A percentile compares a stretch with the other conserved stretches of the same genome.
phyloP scores from a whole-genome alignment of 1,140 invertebrate species.

The Hylyphantes graminicola region DNA sequence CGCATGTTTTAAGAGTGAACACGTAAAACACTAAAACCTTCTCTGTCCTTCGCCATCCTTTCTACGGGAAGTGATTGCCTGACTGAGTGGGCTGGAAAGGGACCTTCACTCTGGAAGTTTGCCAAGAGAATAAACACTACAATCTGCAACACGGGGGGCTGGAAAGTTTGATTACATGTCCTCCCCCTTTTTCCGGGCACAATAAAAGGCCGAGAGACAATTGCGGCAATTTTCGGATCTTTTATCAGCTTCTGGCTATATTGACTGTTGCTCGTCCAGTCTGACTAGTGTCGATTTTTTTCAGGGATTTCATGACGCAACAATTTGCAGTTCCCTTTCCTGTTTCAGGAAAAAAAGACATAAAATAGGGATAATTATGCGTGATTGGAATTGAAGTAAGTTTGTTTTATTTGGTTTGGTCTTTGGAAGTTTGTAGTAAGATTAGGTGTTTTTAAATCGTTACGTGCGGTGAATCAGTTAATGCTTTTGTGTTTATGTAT shows the following conservation, averaged over 20 bases:
- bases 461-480: too few relatives aligned
- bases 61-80: slow-evolving; percentile 21
- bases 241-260: neutral
- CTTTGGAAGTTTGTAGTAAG: too few relatives aligned
- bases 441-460: too few relatives aligned
- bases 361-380: too few relatives aligned
- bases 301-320: slow-evolving; percentile 30
- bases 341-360: neutral
- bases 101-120: slow-evolving; percentile 7
- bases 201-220: slow-evolving; percentile 46
- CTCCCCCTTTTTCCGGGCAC: neutral
- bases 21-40: too few relatives aligned
- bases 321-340: slow-evolving; percentile 6
- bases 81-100: slow-evolving; percentile 21
- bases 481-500: too few relatives aligned
- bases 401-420: too few relatives aligned
- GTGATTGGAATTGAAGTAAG: too few relatives aligned
- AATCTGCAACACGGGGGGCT: slow-evolving; percentile 5
- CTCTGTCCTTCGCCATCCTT: too few relatives aligned
- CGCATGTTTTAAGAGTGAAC: too few relatives aligned
- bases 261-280: slow-evolving; percentile 12
- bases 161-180: slow-evolving; percentile 33
- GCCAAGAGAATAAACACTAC: slow-evolving; percentile 14
- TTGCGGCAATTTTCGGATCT: slow-evolving; percentile 38
- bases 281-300: neutral